Evolutionary conservation across 2,113 vertebrate genomes (phyloP).

Genomic region (Sylvilagus bachmani): DNA sequence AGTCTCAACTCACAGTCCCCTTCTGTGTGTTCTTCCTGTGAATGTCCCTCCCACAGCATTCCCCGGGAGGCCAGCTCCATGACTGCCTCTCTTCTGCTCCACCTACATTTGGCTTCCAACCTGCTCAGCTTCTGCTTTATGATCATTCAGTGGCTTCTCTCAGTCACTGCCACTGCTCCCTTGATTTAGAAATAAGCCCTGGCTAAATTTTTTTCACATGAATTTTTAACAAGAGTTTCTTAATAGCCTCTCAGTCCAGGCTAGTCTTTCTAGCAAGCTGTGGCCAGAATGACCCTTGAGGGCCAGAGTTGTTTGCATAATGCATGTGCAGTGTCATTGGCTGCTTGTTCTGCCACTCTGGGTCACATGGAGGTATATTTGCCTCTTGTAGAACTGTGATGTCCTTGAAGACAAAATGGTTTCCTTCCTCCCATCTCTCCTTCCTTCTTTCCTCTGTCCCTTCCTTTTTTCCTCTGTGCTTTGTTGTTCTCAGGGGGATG

Average conservation of each 20-base stretch:
- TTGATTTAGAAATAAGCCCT: background rate
- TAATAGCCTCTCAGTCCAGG: no score
- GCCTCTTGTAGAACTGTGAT: background rate
- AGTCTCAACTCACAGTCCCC: background rate
- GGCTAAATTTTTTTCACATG: background rate
- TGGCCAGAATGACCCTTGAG: background rate
- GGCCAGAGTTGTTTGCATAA: background rate
- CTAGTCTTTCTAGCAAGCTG: background rate
- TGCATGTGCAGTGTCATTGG: background rate
- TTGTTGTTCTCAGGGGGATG: background rate
- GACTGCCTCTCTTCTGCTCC: background rate
- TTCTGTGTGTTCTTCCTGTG: background rate
- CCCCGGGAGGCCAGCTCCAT: no score
- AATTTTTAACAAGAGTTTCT: background rate
- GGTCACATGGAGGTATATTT: background rate
- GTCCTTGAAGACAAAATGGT: background rate
- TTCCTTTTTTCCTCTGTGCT: background rate
- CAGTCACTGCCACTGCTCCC: background rate
- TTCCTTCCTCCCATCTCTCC: no score
- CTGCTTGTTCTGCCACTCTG: background rate
- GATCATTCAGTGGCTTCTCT: background rate
- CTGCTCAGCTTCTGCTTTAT: background rate
- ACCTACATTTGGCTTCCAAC: no score
- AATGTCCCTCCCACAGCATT: rapidly evolving
- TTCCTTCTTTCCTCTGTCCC: background rate